A percentile compares a stretch with the other conserved stretches of the same genome.
phyloP scores from a whole-genome alignment of 2,113 vertebrate species.

The Vanacampus margaritifer region DNA sequence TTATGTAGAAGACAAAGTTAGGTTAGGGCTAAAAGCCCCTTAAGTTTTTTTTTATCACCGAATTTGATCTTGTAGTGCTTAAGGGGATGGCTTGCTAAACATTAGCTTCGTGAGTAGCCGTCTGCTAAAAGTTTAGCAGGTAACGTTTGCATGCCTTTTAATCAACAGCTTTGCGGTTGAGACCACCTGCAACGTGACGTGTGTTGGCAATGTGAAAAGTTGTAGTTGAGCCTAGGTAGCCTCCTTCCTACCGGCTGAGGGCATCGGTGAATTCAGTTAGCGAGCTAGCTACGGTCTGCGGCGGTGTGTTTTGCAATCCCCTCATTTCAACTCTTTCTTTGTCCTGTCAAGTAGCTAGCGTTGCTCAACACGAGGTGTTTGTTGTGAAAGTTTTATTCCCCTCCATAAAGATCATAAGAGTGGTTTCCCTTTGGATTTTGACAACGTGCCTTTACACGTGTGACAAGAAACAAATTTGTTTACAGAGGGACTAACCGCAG shows the following conservation, averaged over 20 bases:
- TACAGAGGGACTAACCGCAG: neutral
- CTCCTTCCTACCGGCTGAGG: neutral
- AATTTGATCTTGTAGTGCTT: conserved; percentile 44
- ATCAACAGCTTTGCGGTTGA: neutral
- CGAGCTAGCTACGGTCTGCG: conserved; percentile 59
- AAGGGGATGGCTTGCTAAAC: conserved; percentile 46
- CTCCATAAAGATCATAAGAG: neutral
- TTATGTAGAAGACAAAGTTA: neutral
- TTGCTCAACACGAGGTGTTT: conserved; percentile 32
- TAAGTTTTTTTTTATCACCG: conserved; percentile 23
- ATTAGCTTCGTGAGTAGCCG: conserved; percentile 50
- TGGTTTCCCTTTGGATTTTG: neutral
- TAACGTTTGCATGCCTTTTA: neutral
- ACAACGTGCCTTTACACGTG: conserved; percentile 5
- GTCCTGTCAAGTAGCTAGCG: conserved; percentile 50
- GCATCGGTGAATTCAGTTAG: conserved; percentile 33
- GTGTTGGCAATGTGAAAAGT: neutral
- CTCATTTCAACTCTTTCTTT: conserved; percentile 61
- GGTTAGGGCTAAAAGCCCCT: neutral
- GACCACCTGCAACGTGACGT: fast-evolving
- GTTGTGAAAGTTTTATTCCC: neutral
- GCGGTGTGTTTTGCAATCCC: conserved; percentile 42
- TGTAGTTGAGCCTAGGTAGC: neutral
- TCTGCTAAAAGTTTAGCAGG: conserved; percentile 60
- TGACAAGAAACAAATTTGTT: conserved; percentile 19